These are phyloP conservation scores for Polylopha cassiicola DNA, from an alignment of 2,888 invertebrate genomes.

Conservation along the genomic window DNA sequence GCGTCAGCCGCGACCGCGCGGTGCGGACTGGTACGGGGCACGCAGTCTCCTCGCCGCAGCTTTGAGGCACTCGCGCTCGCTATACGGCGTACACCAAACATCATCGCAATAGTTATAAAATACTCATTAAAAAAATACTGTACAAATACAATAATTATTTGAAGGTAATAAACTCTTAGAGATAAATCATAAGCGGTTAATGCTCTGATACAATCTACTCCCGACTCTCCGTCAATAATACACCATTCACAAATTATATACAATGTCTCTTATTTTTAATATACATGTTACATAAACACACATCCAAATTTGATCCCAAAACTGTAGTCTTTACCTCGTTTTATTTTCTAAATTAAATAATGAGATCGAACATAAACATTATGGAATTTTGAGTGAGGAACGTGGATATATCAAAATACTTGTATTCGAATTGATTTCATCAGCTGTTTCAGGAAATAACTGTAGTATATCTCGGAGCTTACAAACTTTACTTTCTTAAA, in stretches of 20 bases:
- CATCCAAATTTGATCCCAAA: constrained; percentile 76
- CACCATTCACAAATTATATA: constrained; percentile 73
- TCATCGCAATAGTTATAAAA: constrained; percentile 57
- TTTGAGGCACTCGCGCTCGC: constrained; percentile 11
- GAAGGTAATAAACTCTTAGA: constrained; percentile 69
- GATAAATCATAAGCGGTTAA: constrained; percentile 59
- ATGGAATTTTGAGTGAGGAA: constrained; percentile 61
- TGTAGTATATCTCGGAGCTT: constrained; percentile 27
- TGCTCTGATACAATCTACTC: constrained; percentile 56
- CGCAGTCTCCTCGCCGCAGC: constrained; percentile 21
- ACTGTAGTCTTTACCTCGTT: constrained; percentile 76
- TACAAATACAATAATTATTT: constrained; percentile 72
- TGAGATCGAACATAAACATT: constrained; percentile 74
- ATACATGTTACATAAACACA: constrained; percentile 74
- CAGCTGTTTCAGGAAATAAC: no score
- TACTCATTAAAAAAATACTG: constrained; percentile 76
- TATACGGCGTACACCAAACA: constrained; percentile 31
- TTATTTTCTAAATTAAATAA: constrained; percentile 76
- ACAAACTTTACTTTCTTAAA: constrained; percentile 54
- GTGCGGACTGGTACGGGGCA: constrained; percentile 19
- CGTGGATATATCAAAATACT: constrained; percentile 27
- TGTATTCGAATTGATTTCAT: no score
- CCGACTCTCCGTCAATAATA: constrained; percentile 56
- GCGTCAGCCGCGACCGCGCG: constrained; percentile 11
- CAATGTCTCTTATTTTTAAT: constrained; percentile 62